phyloP scores from a whole-genome alignment of 1,140 invertebrate genomes.

The Anthonomus grandis region DNA sequence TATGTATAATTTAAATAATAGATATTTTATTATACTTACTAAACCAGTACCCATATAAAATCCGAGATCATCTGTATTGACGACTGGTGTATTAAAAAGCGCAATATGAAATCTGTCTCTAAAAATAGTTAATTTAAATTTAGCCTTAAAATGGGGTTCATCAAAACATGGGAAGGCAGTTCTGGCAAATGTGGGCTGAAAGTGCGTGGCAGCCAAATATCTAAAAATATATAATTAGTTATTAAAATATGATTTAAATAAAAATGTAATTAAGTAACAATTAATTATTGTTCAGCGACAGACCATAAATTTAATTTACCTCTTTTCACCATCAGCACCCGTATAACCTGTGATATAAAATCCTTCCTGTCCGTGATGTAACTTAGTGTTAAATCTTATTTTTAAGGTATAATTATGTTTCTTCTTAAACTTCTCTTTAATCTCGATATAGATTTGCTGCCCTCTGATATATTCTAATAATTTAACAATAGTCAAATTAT shows the following conservation, averaged over 20 bases:
- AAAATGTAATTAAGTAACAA: too few species aligned
- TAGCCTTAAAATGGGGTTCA: conserved; percentile 92
- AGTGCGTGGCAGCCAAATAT: conserved; percentile 90
- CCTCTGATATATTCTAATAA: conserved; percentile 76
- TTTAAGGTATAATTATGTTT: conserved; percentile 81
- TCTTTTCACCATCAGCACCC: conserved; percentile 67
- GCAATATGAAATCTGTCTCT: conserved; percentile 84
- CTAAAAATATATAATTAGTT: conserved; percentile 52
- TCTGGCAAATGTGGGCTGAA: conserved; percentile 91
- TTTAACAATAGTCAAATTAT: conserved; percentile 67
- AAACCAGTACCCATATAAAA: conserved; percentile 82
- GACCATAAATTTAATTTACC: conserved; percentile 59
- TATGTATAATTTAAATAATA: conserved; percentile 7
- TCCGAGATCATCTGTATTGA: conserved; percentile 79
- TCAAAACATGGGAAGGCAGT: conserved; percentile 96
- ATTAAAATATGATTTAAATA: not conserved
- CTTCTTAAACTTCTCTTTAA: conserved; percentile 73
- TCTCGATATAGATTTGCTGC: conserved; percentile 83
- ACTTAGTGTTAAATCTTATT: conserved; percentile 75
- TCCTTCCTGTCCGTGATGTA: conserved; percentile 74
- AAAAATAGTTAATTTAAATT: conserved; percentile 85
- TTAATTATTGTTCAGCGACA: too few species aligned
- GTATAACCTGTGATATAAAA: conserved; percentile 91
- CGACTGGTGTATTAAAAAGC: conserved; percentile 86
- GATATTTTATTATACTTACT: conserved; percentile 54